Percentiles rank a stretch among this genome's conserved stretches.
Conservation (phyloP, 2,888 invertebrate genomes). For the Vandiemenella viatica region DNA sequence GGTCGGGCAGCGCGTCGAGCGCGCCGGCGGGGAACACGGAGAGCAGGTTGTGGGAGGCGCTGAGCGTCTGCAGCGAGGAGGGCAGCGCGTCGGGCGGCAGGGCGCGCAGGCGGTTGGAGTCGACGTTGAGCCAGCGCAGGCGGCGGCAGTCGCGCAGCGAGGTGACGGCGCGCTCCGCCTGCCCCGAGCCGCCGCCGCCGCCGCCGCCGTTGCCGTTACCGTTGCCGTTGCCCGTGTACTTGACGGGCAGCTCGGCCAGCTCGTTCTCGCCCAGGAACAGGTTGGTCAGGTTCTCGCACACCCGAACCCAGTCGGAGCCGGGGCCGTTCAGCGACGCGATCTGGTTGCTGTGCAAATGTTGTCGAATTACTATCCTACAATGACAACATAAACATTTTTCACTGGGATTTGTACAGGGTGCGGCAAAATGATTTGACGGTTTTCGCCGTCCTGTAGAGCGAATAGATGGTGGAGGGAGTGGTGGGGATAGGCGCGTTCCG, state of each 20-base stretch:
- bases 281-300: constrained; percentile 18
- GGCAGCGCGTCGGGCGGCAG: constrained; percentile 23
- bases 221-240: neutral
- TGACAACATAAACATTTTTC: neutral
- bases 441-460: neutral
- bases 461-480: too few species aligned
- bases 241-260: constrained; percentile 19
- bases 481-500: too few species aligned
- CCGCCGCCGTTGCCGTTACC: neutral
- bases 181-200: neutral
- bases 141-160: constrained; percentile 17
- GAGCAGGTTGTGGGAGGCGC: constrained; percentile 22
- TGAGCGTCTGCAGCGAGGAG: constrained; percentile 20
- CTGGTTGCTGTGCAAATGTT: constrained; percentile 16
- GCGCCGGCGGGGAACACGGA: constrained; percentile 21
- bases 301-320: constrained; percentile 11
- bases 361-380: too few species aligned
- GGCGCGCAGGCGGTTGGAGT: constrained; percentile 22
- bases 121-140: constrained; percentile 24
- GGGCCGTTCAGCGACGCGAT: constrained; percentile 14
- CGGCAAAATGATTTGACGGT: too few species aligned
- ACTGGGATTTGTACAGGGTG: too few species aligned
- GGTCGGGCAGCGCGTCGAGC: constrained; percentile 13
- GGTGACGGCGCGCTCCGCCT: constrained; percentile 1
- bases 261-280: constrained; percentile 23